Conservation (phyloP, 1,140 invertebrate species). For the Lepidurus arcticus region DNA sequence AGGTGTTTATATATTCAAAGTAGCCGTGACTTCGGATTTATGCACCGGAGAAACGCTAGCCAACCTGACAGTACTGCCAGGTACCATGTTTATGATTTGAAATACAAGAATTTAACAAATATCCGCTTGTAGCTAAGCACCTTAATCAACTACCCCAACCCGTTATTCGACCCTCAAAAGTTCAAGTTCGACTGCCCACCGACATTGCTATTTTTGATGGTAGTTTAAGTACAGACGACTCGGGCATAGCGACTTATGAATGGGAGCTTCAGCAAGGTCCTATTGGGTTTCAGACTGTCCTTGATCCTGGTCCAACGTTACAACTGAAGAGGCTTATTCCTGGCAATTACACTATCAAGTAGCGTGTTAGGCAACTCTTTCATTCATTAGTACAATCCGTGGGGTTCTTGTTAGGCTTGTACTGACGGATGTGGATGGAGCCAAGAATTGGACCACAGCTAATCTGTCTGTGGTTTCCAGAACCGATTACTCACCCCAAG, state of each 20-base stretch:
- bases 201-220: conserved; percentile 84
- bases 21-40: conserved; percentile 65
- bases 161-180: conserved; percentile 72
- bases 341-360: conserved; percentile 85
- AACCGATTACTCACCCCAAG: conserved; percentile 88
- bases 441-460: conserved; percentile 75
- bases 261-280: conserved; percentile 87
- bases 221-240: conserved; percentile 68
- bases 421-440: conserved; percentile 84
- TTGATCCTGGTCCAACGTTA: conserved; percentile 72
- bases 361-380: not conserved
- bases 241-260: conserved; percentile 75
- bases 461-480: conserved; percentile 86
- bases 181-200: conserved; percentile 82
- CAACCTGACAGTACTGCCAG: conserved; percentile 83
- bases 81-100: conserved; percentile 48
- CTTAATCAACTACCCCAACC: conserved; percentile 79
- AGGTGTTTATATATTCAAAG: conserved; percentile 83
- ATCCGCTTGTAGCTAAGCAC: conserved; percentile 57
- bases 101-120: conserved; percentile 22
- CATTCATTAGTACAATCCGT: conserved; percentile 32
- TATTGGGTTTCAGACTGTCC: conserved; percentile 71
- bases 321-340: conserved; percentile 74
- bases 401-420: conserved; percentile 57
- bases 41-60: conserved; percentile 77